Conservation (phyloP, 2,113 vertebrate genomes). For the Paraplagusia blochii region DNA sequence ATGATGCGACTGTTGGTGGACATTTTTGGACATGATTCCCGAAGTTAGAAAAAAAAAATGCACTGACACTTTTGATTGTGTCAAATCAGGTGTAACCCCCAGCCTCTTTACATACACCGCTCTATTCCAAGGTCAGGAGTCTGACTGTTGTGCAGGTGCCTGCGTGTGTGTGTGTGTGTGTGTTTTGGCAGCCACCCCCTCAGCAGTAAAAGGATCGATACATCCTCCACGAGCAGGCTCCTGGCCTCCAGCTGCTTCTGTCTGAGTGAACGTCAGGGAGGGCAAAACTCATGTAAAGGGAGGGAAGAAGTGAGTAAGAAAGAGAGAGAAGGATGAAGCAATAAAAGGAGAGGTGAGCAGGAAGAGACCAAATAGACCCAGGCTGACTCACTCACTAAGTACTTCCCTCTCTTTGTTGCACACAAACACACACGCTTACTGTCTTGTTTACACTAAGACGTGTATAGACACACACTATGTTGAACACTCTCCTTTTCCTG, state of each 20-base stretch:
- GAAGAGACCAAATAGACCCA: constrained; percentile 46
- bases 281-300: constrained; percentile 11
- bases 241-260: constrained; percentile 64
- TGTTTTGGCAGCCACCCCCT: constrained; percentile 58
- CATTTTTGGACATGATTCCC: constrained; percentile 30
- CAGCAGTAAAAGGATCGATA: constrained; percentile 70
- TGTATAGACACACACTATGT: constrained; percentile 35
- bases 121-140: constrained; percentile 48
- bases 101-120: constrained; percentile 38
- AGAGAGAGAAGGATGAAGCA: constrained; percentile 45
- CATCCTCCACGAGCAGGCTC: constrained; percentile 64
- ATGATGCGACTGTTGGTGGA: constrained; percentile 34
- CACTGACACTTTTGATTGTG: constrained; percentile 42
- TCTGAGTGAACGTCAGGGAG: constrained; percentile 52
- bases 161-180: constrained; percentile 11
- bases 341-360: constrained; percentile 55
- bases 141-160: constrained; percentile 6
- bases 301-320: constrained; percentile 49
- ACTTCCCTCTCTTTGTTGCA: constrained; percentile 33
- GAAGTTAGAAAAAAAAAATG: constrained; percentile 40
- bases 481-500: constrained; percentile 53
- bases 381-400: constrained; percentile 64
- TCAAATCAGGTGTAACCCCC: constrained; percentile 35
- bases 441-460: constrained; percentile 34
- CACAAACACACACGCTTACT: constrained; percentile 40